A percentile compares a stretch with the other conserved stretches of the same genome.
Conservation (phyloP, 2,113 vertebrate species). For the Benitochromis conjunctus region DNA sequence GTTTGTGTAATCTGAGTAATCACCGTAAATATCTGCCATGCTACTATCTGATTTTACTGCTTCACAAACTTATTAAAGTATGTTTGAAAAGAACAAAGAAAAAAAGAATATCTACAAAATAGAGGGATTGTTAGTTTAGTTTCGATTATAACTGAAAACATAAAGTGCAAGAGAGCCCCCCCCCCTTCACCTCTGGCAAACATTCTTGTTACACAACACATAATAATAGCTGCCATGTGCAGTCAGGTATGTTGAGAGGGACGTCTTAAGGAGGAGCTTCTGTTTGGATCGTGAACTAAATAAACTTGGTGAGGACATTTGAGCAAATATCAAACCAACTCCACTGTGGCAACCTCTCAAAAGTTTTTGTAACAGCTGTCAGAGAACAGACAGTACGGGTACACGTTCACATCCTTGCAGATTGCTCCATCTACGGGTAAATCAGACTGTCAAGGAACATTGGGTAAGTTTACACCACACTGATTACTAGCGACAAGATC, state of each 20-base stretch:
- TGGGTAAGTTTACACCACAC: not conserved
- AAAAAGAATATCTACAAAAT: not conserved
- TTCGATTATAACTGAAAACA: not conserved
- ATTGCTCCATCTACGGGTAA: not conserved
- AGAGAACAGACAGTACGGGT: not conserved
- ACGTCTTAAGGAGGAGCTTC: not conserved
- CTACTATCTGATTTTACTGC: not conserved
- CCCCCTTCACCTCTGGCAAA: not conserved
- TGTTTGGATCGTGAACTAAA: not conserved
- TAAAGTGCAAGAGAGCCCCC: not conserved
- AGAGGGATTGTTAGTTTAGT: not conserved
- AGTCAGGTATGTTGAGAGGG: not conserved
- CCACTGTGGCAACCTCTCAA: not conserved
- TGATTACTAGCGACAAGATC: not conserved
- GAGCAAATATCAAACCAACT: not conserved
- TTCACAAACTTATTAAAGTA: not conserved
- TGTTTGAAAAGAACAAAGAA: not conserved
- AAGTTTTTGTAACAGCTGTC: not conserved
- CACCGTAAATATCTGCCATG: not conserved
- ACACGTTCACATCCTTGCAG: not conserved
- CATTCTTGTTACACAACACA: not conserved
- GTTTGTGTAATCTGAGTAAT: not conserved
- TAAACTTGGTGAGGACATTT: not conserved
- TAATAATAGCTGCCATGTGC: not conserved
- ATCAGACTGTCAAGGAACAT: not conserved